Evolutionary conservation across 2,797 vertebrate species (phyloP).

Genomic region (Nannoperca obscura): DNA sequence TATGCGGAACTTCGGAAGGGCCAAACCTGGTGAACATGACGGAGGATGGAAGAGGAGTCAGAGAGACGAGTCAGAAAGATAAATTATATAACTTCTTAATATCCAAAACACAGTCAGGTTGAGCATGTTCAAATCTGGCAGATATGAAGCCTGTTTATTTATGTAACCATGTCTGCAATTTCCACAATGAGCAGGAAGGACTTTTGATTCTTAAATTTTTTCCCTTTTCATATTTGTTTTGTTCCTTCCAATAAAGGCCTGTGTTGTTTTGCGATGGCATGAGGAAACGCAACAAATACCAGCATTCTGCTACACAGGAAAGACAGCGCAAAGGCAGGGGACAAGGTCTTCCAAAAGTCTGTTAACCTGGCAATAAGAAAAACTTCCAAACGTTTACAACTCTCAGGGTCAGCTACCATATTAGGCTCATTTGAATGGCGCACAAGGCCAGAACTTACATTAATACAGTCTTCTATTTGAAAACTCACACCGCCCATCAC

Average conservation of each 20-base stretch:
- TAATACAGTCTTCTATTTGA: neutral
- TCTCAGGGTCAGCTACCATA: neutral
- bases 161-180: conserved; percentile 3
- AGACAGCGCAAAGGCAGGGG: neutral
- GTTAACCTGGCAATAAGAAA: neutral
- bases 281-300: conserved; percentile 34
- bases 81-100: neutral
- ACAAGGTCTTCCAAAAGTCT: conserved; percentile 6
- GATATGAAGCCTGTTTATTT: conserved; percentile 28
- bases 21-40: conserved; percentile 83
- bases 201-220: conserved; percentile 40
- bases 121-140: neutral
- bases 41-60: neutral
- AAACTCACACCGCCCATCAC: conserved; percentile 27
- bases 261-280: neutral
- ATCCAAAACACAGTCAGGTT: neutral
- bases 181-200: conserved; percentile 50
- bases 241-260: neutral
- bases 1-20: conserved; percentile 92
- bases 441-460: conserved; percentile 1
- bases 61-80: neutral
- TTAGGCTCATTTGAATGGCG: neutral
- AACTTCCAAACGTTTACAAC: conserved; percentile 5
- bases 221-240: neutral
- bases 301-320: neutral